These are phyloP conservation scores for Muscicapa comitata DNA, from an alignment of 2,797 vertebrate genomes.

Conservation along the genomic window DNA sequence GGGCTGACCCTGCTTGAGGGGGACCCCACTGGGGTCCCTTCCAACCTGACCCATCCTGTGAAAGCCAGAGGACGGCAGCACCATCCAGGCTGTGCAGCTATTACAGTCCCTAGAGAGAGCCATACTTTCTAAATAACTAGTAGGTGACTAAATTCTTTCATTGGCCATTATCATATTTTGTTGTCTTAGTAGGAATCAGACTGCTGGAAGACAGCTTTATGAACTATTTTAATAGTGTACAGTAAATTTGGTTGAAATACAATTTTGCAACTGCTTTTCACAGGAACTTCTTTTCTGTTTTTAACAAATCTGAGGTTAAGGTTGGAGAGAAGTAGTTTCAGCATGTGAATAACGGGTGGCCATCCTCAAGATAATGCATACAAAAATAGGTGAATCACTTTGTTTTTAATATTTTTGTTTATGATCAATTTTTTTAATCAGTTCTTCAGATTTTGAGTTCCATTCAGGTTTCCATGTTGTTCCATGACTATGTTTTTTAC, in stretches of 20 bases:
- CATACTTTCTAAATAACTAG: not conserved
- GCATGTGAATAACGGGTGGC: not conserved
- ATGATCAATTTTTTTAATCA: fast-evolving
- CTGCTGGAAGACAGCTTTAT: not conserved
- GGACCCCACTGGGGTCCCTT: not conserved
- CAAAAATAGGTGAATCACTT: not conserved
- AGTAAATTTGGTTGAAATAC: not conserved
- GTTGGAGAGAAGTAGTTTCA: not conserved
- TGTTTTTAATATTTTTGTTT: not conserved
- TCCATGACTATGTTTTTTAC: not conserved
- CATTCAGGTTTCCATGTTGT: not conserved
- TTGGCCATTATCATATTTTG: not conserved
- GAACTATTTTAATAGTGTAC: not conserved
- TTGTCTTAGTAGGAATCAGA: not conserved
- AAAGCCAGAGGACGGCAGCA: not conserved
- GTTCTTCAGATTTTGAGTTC: not conserved
- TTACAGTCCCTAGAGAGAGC: not conserved
- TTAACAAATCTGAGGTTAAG: not conserved
- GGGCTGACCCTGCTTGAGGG: not conserved
- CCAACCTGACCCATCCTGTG: not conserved
- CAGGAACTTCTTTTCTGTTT: not conserved
- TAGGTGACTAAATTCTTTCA: not conserved
- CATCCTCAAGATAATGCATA: not conserved
- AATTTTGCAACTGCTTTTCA: not conserved
- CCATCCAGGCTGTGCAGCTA: not conserved